Evolutionary conservation across 2,888 invertebrate species (phyloP), one percentile per base, ranked within the genome.

Genomic region (Enchytraeus crypticus): DNA sequence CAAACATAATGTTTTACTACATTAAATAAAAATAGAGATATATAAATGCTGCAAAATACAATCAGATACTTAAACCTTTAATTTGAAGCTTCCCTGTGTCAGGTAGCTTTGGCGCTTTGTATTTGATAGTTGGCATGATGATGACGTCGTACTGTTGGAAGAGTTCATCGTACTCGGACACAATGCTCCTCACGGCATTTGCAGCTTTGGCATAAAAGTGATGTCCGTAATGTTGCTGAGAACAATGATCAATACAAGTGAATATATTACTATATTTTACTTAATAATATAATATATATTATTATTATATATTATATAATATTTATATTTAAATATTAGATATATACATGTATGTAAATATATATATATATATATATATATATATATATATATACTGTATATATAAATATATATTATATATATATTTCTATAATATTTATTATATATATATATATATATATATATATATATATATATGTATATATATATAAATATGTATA

Each of bases 61-160:
- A n/a, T n/a, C n/a, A n/a, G n/a, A n/a, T n/a, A n/a, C n/a, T n/a
- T n/a, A n/a, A n/a, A n/a, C n/a, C n/a, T n/a, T n/a, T n/a, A n/a
- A n/a, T n/a, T n/a, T n/a, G n/a, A n/a, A n/a, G n/a, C n/a, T n/a
- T n/a, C n/a, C n/a, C n/a, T n/a, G n/a, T n/a, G n/a, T n/a, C n/a
- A n/a, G 66, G 66, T 3, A 65, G 57, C 49, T 66, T 61, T 2
- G 64, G 61, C 30, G 69, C 59, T 27, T 59, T 63, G 51, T 55
- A 63, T 18, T 69, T 64, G 29, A 69, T 43, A 5, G 73, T 73
- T 23, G 73, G 73, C 71, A 73, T 70, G 8, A 74, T 60, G 5
- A 74, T 57, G 47, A 73, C 71, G 51, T 74, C 72, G 59, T 65
- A 71, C 27, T 65, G 59, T 27, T 62, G 51, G 49, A 73, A 64